Base-by-base conservation (phyloP, 64 coral and sea anemone species). In the Montipora foliosa region DNA sequence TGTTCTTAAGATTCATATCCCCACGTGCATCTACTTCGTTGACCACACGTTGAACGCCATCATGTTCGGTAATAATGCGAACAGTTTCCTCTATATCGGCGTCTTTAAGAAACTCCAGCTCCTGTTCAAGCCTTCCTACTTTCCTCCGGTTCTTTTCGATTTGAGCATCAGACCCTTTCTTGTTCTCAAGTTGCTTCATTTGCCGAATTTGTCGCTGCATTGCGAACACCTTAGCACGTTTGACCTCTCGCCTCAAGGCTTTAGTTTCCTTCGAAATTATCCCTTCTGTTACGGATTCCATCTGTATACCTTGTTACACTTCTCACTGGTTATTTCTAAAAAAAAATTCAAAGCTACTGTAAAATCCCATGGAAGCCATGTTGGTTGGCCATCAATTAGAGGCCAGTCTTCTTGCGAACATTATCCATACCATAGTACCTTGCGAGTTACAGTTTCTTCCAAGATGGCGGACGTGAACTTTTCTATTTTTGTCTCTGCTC, bases 61-160 rank as follows among this genome's bases (percentile, higher is more conserved):
- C 81, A 44, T 77, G 67, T 2, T 77, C 51, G 44, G 49, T 47
- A 46, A 92, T 84, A 51, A 24, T 62, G 70, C 83, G 21, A 6
- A 76, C 22, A 8, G 94, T 74, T 64, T 85, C 84, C 74, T 89
- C 93, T 8, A 88, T 25, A 0, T 79, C 64, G 25, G 69, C 22
- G 67, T 95, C 90, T 69, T 98, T 95, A 16, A 95, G 47, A 47
- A 89, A 76, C 48, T 92, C 89, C 45, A 95, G 62, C 49, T 98
- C 89, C 67, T 95, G 70, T 29, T 84, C 71, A 74, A 95, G 20
- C 78, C 89, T 91, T 21, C 75, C 67, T 44, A 78, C 59, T 57
- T 89, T 97, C 50, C 89, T 87, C 20, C 84, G 66, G 93, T 97
- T 97, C 79, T 95, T 95, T 5, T 92, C 62, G 3, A 98, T 19